phyloP scores from a whole-genome alignment of 2,113 vertebrate species.

The Rhabdornis inornatus region DNA sequence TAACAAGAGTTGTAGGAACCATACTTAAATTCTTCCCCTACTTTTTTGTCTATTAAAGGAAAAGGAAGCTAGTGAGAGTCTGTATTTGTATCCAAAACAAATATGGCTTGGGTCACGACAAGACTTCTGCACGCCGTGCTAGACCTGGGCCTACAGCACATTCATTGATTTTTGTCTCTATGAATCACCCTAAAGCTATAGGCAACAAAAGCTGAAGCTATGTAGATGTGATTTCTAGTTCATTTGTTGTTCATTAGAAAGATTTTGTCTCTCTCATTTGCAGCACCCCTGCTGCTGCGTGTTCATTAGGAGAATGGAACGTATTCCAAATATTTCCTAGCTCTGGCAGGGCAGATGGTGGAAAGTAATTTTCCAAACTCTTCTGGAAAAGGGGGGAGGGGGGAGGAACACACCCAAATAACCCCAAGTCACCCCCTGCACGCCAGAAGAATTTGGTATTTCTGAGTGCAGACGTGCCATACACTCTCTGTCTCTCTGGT shows the following conservation, averaged over 20 bases:
- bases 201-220: constrained; percentile 57
- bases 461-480: constrained; percentile 1
- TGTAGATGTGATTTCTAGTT: constrained; percentile 61
- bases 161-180: constrained; percentile 56
- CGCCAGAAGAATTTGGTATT: not conserved
- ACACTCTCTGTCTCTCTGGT: not conserved
- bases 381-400: not conserved
- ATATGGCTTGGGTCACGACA: constrained; percentile 39
- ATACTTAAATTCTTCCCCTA: constrained; percentile 6
- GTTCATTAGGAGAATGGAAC: constrained; percentile 66
- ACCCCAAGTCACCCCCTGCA: constrained; percentile 1
- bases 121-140: not conserved
- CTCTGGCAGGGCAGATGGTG: constrained; percentile 61
- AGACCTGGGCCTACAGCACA: constrained; percentile 2
- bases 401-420: not conserved
- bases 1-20: constrained; percentile 41
- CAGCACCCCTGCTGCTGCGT: constrained; percentile 24
- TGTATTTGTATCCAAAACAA: constrained; percentile 62
- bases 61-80: constrained; percentile 30
- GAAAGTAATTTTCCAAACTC: constrained; percentile 64
- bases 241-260: constrained; percentile 72
- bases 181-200: constrained; percentile 62
- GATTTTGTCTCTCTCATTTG: constrained; percentile 61
- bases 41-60: constrained; percentile 40
- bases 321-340: constrained; percentile 67